phyloP scores from a whole-genome alignment of 2,113 vertebrate species.

The Pachyramphus minor region DNA sequence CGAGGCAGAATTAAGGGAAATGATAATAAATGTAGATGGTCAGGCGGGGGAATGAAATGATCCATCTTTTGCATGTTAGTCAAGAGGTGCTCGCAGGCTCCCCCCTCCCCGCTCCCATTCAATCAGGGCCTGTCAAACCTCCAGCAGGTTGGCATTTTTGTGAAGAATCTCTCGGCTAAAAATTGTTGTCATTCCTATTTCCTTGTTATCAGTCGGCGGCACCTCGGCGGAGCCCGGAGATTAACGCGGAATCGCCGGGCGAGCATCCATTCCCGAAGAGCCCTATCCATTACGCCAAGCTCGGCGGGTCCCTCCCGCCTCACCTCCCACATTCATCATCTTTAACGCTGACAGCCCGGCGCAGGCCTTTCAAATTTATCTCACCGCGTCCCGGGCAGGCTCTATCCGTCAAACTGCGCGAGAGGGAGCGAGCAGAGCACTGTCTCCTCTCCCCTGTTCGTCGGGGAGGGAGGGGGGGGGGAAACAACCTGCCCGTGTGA shows the following conservation, averaged over 20 bases:
- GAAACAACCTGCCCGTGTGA: conserved; percentile 70
- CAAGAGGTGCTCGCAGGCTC: conserved; percentile 68
- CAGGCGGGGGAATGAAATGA: conserved; percentile 85
- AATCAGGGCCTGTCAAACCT: conserved; percentile 86
- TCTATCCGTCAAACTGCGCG: conserved; percentile 82
- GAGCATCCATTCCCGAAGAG: conserved; percentile 72
- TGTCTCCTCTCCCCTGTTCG: conserved; percentile 56
- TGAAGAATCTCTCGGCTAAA: conserved; percentile 97
- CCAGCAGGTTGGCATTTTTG: conserved; percentile 86
- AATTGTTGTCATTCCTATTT: conserved; percentile 99
- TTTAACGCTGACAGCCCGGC: conserved; percentile 95
- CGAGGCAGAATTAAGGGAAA: conserved; percentile 68
- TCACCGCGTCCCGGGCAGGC: conserved; percentile 75
- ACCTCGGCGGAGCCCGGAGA: conserved; percentile 77
- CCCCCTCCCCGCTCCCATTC: conserved; percentile 75
- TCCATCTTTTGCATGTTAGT: conserved; percentile 94
- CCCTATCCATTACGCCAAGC: conserved; percentile 77
- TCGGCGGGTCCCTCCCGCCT: conserved; percentile 78
- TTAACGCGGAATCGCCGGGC: conserved; percentile 74
- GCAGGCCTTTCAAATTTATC: conserved; percentile 86
- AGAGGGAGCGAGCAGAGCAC: conserved; percentile 41
- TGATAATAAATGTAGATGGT: conserved; percentile 81
- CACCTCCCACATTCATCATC: conserved; percentile 98
- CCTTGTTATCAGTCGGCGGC: conserved; percentile 92
- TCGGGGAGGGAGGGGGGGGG: conserved; percentile 41